These are phyloP conservation scores for Stenopsyche tienmushanensis DNA, from an alignment of 1,140 invertebrate species.

Conservation along the genomic window DNA sequence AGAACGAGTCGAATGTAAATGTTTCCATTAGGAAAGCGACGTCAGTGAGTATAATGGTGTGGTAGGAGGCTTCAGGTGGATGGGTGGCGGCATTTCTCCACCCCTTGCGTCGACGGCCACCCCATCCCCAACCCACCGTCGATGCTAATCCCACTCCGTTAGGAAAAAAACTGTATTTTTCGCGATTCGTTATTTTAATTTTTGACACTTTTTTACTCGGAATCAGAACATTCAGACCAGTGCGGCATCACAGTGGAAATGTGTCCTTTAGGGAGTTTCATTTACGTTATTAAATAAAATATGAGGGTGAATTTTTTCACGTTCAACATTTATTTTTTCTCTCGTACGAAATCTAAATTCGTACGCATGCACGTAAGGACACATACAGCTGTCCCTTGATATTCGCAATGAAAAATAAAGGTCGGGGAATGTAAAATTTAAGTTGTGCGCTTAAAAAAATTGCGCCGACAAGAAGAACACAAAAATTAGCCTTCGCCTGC, in stretches of 20 bases:
- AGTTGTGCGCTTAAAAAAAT: no score
- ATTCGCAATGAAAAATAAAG: no score
- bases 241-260: slow-evolving; percentile 28
- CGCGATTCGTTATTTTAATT: slow-evolving; percentile 43
- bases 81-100: background rate
- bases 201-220: slow-evolving; percentile 41
- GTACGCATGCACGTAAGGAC: no score
- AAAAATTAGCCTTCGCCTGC: no score
- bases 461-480: no score
- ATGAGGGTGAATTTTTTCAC: slow-evolving; percentile 41
- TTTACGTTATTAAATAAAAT: slow-evolving; percentile 43
- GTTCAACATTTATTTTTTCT: no score
- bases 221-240: slow-evolving; percentile 33
- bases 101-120: no score
- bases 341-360: background rate
- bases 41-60: slow-evolving; percentile 15
- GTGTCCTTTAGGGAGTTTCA: slow-evolving; percentile 40
- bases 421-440: no score
- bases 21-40: slow-evolving; percentile 37
- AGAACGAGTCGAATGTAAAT: slow-evolving; percentile 37
- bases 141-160: slow-evolving; percentile 36
- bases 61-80: no score
- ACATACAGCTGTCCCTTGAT: no score
- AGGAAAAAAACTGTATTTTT: slow-evolving; percentile 38
- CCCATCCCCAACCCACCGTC: slow-evolving; percentile 1